These are phyloP conservation scores for Drosophila rellima DNA, from an alignment of 2,888 invertebrate species.

Conservation along the genomic window DNA sequence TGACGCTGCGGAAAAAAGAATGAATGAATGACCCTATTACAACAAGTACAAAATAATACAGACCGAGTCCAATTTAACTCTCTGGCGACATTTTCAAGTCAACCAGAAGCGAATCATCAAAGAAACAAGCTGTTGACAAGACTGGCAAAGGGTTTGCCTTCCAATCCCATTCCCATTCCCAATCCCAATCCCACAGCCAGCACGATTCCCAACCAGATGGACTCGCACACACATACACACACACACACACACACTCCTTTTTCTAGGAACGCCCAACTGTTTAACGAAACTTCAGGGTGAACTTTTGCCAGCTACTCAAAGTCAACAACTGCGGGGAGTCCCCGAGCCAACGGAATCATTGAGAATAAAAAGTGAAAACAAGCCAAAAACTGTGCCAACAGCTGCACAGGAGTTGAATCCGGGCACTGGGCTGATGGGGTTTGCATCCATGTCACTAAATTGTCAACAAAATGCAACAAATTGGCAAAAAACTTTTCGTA, in stretches of 20 bases:
- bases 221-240: constrained; percentile 19
- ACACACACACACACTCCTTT: not conserved
- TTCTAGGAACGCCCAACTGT: constrained; percentile 53
- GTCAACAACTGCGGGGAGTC: constrained; percentile 59
- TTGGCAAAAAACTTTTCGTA: constrained; percentile 70
- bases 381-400: constrained; percentile 49
- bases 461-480: constrained; percentile 73
- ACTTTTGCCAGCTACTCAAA: constrained; percentile 67
- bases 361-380: constrained; percentile 42
- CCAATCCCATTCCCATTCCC: too few relatives aligned
- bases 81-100: constrained; percentile 28
- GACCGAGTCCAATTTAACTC: constrained; percentile 28
- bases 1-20: constrained; percentile 1
- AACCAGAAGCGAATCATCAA: constrained; percentile 38
- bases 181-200: constrained; percentile 3
- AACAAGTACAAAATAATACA: constrained; percentile 15
- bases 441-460: constrained; percentile 64
- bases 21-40: constrained; percentile 16
- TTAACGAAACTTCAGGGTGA: constrained; percentile 60
- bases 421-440: constrained; percentile 6
- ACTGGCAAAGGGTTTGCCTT: not conserved
- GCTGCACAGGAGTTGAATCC: constrained; percentile 26
- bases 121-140: constrained; percentile 34
- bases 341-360: not conserved
- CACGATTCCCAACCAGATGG: constrained; percentile 28